Base-by-base conservation (phyloP, 2,888 invertebrate genomes). In the Griposia aprilina region DNA sequence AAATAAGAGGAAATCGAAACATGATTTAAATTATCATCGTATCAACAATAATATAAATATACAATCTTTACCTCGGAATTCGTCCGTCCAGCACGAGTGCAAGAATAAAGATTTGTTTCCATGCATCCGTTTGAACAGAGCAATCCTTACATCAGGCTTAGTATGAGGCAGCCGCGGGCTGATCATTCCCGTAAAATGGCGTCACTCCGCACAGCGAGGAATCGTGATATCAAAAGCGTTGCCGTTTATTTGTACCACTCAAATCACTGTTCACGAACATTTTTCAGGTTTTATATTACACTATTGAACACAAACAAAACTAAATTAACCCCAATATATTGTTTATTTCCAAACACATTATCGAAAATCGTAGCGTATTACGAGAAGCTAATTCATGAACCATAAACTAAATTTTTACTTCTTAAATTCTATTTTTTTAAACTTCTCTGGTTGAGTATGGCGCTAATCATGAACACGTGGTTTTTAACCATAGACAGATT, bases 101-200 rank as follows among this genome's bases (percentile, higher is more conserved):
- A 96, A 94, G 93, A 95, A 92, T 94, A 95, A 91, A 94, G 94
- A 95, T 96, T 94, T 92, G 94, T 95, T 95, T 96, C 94, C 95
- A 95, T 95, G 94, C 96, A 97, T 96, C 93, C 95, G 96, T 96
- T 95, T 94, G 91, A 91, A 89, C 90, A 94, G 90, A 94, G 93
- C 92, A 92, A 94, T 95, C 95, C 96, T 96, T 95, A 96, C 96
- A 96, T 96, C 94, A 93, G 96, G 96, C 94, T 95, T 94, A 95
- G 91, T 95, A 92, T 92, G 95, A 95, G 94, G 95, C 97, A 95
- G 96, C 96, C 95, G 95, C 96, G 94, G 96, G 96, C 97, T 96
- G 97, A 94, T 97, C 97, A 97, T 97, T 96, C 97, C 97, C 97
- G 97, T 97, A 97, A 97, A 97, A 97, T 97, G 97, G 97, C 97